Conservation (phyloP, 2,113 vertebrate species). For the Marmota flaviventris region DNA sequence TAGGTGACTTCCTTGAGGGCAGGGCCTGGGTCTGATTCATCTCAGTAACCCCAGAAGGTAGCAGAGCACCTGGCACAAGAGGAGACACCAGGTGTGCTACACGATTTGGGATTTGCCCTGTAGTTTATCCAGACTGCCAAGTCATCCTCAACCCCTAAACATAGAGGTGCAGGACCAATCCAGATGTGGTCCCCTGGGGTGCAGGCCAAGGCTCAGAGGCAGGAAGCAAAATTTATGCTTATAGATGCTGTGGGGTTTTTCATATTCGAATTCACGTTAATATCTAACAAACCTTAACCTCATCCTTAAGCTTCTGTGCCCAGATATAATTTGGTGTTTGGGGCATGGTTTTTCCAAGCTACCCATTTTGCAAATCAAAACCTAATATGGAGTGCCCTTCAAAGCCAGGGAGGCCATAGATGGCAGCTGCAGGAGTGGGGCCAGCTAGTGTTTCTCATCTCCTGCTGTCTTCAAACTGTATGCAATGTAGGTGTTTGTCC, state of each 20-base stretch:
- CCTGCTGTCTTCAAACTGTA: not conserved
- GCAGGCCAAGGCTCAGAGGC: not conserved
- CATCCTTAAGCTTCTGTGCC: slow-evolving; percentile 45
- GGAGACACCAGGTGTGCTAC: not conserved
- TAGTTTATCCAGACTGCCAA: not conserved
- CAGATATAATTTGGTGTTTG: slow-evolving; percentile 66
- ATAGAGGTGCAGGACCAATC: not conserved
- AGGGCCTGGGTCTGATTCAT: not conserved
- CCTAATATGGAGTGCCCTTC: not conserved
- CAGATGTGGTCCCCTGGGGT: slow-evolving; percentile 3
- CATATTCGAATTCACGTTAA: slow-evolving; percentile 55
- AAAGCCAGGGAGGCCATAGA: not conserved
- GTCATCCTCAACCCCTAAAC: not conserved
- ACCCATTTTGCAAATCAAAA: slow-evolving; percentile 63
- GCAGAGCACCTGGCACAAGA: not conserved
- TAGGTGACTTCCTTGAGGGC: not conserved
- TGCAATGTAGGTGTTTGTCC: not conserved
- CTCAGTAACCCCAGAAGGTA: not conserved
- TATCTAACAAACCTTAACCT: slow-evolving; percentile 53
- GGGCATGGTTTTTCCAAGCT: slow-evolving; percentile 66
- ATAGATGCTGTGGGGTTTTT: not conserved
- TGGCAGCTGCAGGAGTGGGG: not conserved
- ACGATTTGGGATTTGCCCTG: not conserved
- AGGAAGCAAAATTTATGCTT: not conserved
- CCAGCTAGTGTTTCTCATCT: not conserved